phyloP scores from a whole-genome alignment of 2,113 vertebrate genomes.

The Ictalurus furcatus region DNA sequence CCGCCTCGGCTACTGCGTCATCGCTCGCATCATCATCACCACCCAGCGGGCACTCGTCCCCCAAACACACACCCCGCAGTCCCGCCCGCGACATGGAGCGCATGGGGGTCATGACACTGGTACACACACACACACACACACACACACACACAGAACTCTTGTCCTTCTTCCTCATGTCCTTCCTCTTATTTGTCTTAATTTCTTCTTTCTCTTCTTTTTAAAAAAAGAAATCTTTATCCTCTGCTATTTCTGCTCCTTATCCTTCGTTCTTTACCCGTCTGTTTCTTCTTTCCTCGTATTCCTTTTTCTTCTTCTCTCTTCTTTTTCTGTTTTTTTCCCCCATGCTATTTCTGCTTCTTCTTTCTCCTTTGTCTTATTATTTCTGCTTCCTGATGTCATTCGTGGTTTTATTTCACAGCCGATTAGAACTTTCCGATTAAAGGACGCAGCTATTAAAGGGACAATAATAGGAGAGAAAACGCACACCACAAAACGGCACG shows the following conservation, averaged over 20 bases:
- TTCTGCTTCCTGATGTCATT: not conserved
- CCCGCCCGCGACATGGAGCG: slow-evolving; percentile 95
- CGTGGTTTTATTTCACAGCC: not conserved
- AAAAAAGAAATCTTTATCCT: too few species aligned
- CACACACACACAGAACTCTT: too few species aligned
- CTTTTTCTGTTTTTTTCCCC: not conserved
- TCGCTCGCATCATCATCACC: slow-evolving; percentile 96
- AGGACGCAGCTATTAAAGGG: not conserved
- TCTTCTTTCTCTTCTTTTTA: not conserved
- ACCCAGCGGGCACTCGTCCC: slow-evolving; percentile 95
- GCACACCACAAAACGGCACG: not conserved
- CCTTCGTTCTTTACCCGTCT: too few species aligned
- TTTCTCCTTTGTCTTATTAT: not conserved
- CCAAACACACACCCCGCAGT: slow-evolving; percentile 92
- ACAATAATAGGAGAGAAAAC: not conserved
- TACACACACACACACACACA: slow-evolving; percentile 59
- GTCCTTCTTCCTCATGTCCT: not conserved
- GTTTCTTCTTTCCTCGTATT: not conserved
- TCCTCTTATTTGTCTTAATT: not conserved
- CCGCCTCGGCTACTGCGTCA: slow-evolving; percentile 92
- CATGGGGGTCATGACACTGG: slow-evolving; percentile 98
- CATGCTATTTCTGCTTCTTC: not conserved
- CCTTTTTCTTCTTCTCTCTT: not conserved
- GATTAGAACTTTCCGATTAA: not conserved
- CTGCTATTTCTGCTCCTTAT: not conserved